Base-by-base conservation (phyloP, 1,140 invertebrate genomes). In the Tribolium madens region DNA sequence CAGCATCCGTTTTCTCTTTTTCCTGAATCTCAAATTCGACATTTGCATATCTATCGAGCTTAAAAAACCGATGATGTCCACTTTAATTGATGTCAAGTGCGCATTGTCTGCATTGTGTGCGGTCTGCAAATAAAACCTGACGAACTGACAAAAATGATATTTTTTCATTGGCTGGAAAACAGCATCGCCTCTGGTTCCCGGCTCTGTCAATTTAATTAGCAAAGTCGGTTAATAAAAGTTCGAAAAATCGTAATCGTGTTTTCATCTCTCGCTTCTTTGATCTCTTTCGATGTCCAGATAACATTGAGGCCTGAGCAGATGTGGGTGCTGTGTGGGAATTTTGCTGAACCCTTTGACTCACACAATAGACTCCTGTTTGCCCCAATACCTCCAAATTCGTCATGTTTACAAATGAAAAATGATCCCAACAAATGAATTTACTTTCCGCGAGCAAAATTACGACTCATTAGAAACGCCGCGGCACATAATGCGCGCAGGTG, bases 311-410 rank as follows among this genome's bases (percentile, higher is more conserved):
- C 36, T 26, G 10, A 72, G 70, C 78, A 79, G 78, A 79, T 79
- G 78, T 79, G 75, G 78, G 78, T 71, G 78, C 53, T 71, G 78
- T 79, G 78, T 79, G 78, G 78, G 78, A 79, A 79, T 79, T 48
- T 68, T 33, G 36, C 50, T 76, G 31, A 79, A 79, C 78, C 78
- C 78, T 79, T 79, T 72, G 26, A 46, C 31, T n/a, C 13, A 57
- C 57, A 75, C 57, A 75, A 60, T 26, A 69, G 36, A 36, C 9
- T 3, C 4, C 15, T 69, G 73, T 75, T 75, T 75, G 74, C 42
- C 47, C 57, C 57, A 14, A 75, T 75, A 75, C 57, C 48, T 48
- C 21, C 57, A 18, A 18, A 60, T 57, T 52, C 57, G 74, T 52
- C 60, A 68, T 47, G 57, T 47, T 26, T 60, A 50, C 46, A 69